These are phyloP conservation scores for Pantala flavescens DNA, from an alignment of 1,140 invertebrate species.

Conservation along the genomic window DNA sequence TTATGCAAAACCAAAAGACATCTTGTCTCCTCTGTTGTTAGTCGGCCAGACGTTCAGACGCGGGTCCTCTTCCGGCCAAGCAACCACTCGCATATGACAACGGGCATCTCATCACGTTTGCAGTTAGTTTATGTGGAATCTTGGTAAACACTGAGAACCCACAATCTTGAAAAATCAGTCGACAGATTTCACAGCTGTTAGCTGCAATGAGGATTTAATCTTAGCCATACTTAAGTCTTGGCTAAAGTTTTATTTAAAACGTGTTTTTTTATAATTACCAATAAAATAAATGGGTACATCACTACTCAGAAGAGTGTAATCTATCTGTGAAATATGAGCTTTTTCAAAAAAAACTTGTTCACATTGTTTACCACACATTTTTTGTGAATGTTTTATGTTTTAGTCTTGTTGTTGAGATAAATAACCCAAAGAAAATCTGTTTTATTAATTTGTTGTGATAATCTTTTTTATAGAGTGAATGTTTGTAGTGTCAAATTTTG, in stretches of 20 bases:
- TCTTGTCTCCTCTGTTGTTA: conserved; percentile 23
- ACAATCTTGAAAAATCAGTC: conserved; percentile 8
- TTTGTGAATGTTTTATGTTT: conserved; percentile 8
- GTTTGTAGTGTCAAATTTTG: conserved; percentile 2
- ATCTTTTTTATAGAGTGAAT: background rate
- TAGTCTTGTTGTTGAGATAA: conserved; percentile 4
- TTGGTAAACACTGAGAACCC: conserved; percentile 22
- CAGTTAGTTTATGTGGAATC: conserved; percentile 19
- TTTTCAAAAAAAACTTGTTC: background rate
- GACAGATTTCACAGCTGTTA: conserved; percentile 1
- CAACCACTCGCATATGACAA: conserved; percentile 41
- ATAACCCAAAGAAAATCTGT: background rate
- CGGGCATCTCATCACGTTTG: conserved; percentile 17
- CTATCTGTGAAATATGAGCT: background rate
- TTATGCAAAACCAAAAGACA: conserved; percentile 2
- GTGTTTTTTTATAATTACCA: background rate
- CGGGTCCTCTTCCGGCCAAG: conserved; percentile 57
- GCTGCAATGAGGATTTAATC: background rate
- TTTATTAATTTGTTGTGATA: background rate
- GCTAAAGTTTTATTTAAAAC: background rate
- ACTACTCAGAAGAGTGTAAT: background rate
- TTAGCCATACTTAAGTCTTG: background rate
- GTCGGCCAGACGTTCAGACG: conserved; percentile 52
- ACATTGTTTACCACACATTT: conserved; percentile 10
- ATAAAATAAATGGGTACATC: background rate